These are phyloP conservation scores for Anthoptus insignis DNA, from an alignment of 2,888 invertebrate genomes.

Conservation along the genomic window DNA sequence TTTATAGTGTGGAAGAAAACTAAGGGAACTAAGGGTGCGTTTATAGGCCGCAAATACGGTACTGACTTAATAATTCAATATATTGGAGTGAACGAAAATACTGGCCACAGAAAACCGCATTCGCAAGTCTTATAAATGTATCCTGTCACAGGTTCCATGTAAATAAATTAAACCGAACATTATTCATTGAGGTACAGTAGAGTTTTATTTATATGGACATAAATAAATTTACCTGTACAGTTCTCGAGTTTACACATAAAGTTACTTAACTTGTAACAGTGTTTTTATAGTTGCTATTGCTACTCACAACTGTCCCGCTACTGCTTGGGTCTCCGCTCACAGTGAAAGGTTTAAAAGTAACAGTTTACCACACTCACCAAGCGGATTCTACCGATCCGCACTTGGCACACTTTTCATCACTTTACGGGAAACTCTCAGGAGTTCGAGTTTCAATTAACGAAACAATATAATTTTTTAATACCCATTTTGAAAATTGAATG, in stretches of 20 bases:
- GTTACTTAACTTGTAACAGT: constrained; percentile 39
- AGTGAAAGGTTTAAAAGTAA: no score
- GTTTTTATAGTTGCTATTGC: no score
- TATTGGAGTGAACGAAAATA: constrained; percentile 14
- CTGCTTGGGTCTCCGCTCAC: no score
- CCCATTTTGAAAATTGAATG: no score
- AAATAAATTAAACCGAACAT: constrained; percentile 33
- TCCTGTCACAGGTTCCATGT: constrained; percentile 9
- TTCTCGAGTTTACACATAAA: constrained; percentile 39
- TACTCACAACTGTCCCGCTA: no score
- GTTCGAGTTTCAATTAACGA: no score
- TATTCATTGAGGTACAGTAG: constrained; percentile 24
- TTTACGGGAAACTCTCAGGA: no score
- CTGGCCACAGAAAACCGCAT: not conserved
- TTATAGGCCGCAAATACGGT: not conserved
- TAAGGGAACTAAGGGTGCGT: constrained; percentile 18
- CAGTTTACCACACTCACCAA: no score
- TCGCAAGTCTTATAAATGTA: constrained; percentile 9
- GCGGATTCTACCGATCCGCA: no score
- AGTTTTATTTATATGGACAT: constrained; percentile 26
- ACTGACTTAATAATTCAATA: constrained; percentile 28
- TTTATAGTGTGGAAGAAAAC: constrained; percentile 18
- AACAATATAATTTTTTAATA: no score
- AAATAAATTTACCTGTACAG: constrained; percentile 44
- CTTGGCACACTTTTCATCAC: no score